phyloP scores from a whole-genome alignment of 2,797 vertebrate species.

The Falco naumanni region DNA sequence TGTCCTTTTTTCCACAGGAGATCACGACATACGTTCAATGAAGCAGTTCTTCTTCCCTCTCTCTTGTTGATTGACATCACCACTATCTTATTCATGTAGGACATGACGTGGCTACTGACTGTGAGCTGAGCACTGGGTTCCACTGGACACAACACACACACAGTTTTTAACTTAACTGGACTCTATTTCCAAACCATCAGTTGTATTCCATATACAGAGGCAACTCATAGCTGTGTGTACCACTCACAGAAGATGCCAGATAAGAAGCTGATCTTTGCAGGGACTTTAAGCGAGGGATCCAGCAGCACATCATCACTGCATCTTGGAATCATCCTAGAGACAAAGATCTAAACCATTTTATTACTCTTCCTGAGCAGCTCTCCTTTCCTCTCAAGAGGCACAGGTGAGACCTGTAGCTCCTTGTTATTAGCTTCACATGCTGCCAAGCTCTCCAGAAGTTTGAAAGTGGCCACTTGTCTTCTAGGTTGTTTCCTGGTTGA shows the following conservation, averaged over 20 bases:
- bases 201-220: not conserved
- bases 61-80: not conserved
- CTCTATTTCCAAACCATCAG: not conserved
- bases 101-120: not conserved
- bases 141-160: not conserved
- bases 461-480: rapidly evolving
- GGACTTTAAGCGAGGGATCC: not conserved
- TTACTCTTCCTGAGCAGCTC: not conserved
- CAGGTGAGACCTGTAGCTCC: not conserved
- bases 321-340: not conserved
- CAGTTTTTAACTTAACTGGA: not conserved
- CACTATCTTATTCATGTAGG: not conserved
- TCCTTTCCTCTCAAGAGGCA: not conserved
- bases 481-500: rapidly evolving
- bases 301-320: not conserved
- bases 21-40: not conserved
- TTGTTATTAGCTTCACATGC: not conserved
- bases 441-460: not conserved
- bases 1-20: not conserved
- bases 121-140: not conserved
- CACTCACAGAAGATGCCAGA: rapidly evolving
- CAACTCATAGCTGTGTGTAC: not conserved
- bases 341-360: not conserved
- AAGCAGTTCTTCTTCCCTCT: not conserved
- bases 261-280: not conserved